A percentile compares a stretch with the other conserved stretches of the same genome.
These are phyloP conservation scores for Ceratina australensis DNA, from an alignment of 1,140 invertebrate species.

Conservation along the genomic window DNA sequence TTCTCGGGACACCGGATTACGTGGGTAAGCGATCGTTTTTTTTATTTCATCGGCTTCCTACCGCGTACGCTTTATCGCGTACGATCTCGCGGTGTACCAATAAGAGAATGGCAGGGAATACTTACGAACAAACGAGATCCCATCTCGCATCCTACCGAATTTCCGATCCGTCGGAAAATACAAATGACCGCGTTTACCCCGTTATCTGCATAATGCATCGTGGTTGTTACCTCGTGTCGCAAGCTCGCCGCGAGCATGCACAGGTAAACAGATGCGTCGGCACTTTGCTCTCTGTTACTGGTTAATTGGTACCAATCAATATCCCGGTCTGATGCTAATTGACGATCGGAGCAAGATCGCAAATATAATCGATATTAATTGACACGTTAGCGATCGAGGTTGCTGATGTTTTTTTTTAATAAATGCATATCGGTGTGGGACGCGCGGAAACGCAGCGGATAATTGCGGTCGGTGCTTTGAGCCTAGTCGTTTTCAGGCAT, in stretches of 20 bases:
- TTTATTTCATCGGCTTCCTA: not conserved
- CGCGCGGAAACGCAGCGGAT: not conserved
- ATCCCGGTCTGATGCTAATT: constrained; percentile 49
- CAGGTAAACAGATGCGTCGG: constrained; percentile 43
- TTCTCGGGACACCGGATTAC: constrained; percentile 90
- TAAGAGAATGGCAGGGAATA: no score
- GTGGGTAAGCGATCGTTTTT: constrained; percentile 82
- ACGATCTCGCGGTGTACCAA: not conserved
- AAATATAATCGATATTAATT: constrained; percentile 64
- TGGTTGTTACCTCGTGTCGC: constrained; percentile 20
- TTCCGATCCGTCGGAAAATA: constrained; percentile 25
- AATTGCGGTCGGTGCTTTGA: constrained; percentile 15
- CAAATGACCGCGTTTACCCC: constrained; percentile 18
- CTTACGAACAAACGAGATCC: no score
- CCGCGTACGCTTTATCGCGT: constrained; percentile 5
- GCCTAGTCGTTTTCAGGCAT: constrained; percentile 24
- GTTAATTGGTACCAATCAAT: constrained; percentile 60
- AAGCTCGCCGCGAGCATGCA: not conserved
- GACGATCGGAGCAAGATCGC: constrained; percentile 45
- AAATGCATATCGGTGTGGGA: constrained; percentile 9
- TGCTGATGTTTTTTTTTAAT: constrained; percentile 29
- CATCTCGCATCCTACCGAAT: not conserved
- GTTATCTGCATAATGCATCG: constrained; percentile 19
- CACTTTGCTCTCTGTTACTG: constrained; percentile 42
- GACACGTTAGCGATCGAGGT: constrained; percentile 58